Conservation (phyloP, 2,113 vertebrate genomes). For the Dolichallabes microphthalmus region DNA sequence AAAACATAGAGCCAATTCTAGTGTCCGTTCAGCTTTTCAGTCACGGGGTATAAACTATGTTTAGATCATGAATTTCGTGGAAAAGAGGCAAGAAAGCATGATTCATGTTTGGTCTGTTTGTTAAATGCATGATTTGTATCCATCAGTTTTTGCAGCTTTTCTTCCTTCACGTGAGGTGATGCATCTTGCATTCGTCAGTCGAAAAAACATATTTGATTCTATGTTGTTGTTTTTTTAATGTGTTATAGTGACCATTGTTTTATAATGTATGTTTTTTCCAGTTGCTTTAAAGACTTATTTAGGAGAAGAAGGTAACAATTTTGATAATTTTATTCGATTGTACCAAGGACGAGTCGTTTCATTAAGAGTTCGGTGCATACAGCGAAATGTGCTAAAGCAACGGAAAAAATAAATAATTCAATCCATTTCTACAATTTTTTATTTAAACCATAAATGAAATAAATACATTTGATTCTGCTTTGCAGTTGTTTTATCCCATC, state of each 20-base stretch:
- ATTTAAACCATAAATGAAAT: slow-evolving; percentile 54
- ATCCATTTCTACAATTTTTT: neutral
- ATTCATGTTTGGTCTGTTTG: slow-evolving; percentile 28
- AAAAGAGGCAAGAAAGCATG: slow-evolving; percentile 40
- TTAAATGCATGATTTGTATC: slow-evolving; percentile 37
- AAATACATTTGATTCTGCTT: slow-evolving; percentile 47
- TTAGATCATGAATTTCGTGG: slow-evolving; percentile 19
- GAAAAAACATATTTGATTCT: neutral
- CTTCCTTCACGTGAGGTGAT: neutral
- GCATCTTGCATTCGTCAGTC: neutral
- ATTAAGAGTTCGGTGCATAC: neutral
- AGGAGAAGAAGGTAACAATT: neutral
- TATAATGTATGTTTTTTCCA: slow-evolving; percentile 42
- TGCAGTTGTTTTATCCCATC: neutral
- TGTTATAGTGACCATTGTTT: neutral
- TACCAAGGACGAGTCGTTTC: neutral
- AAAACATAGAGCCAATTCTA: neutral
- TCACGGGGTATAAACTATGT: neutral
- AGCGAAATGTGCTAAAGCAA: neutral
- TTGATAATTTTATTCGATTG: neutral
- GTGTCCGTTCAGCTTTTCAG: neutral
- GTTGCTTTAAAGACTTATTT: slow-evolving; percentile 29
- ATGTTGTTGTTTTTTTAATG: neutral
- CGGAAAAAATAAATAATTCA: neutral
- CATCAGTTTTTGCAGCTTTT: neutral